Base-by-base conservation (phyloP, 2,888 invertebrate species). In the Theretra japonica region DNA sequence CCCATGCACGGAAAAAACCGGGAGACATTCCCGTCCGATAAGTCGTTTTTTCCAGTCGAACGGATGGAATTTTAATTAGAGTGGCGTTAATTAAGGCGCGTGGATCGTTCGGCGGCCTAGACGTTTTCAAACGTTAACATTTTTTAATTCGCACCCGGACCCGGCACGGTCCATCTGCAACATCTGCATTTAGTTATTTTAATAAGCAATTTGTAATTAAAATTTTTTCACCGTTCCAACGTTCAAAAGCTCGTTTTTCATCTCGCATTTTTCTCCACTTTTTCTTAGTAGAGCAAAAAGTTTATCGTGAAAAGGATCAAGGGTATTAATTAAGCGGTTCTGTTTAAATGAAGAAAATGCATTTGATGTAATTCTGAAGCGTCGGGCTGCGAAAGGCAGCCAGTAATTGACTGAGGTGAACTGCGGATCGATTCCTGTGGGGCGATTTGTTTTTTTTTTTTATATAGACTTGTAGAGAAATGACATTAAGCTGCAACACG, bases 1-100 rank as follows among this genome's bases (percentile, higher is more conserved):
- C 21, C 41, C 41, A 11, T 33, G 23, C 50, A 7, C 11, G 41
- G 28, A 41, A 21, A 68, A 69, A 48, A 72, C 68, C 70, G 74
- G 73, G 74, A 74, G 76, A 75, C 74, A 76, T 77, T 75, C 79
- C 74, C 75, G 72, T 69, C 6, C 75, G 77, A 79, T 79, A 75
- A 79, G 75, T 75, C 76, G 75, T 80, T 84, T 88, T 88, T 88
- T 88, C 86, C 88, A 84, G 85, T 86, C 86, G 85, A 89, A 89
- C 86, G 88, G 88, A 90, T 88, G 90, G 90, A 90, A 92, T 92
- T 93, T 93, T 93, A 93, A 93, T 94, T 92, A 92, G 87, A 86
- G 84, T 85, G 82, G 84, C 87, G 88, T 91, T 93, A 92, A 92
- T 93, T 92, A 91, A 89, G 86, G 86, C 85, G 84, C 85, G 89